Evolutionary conservation across 1,140 invertebrate genomes (phyloP).

Genomic region (Drosophila navojoa): DNA sequence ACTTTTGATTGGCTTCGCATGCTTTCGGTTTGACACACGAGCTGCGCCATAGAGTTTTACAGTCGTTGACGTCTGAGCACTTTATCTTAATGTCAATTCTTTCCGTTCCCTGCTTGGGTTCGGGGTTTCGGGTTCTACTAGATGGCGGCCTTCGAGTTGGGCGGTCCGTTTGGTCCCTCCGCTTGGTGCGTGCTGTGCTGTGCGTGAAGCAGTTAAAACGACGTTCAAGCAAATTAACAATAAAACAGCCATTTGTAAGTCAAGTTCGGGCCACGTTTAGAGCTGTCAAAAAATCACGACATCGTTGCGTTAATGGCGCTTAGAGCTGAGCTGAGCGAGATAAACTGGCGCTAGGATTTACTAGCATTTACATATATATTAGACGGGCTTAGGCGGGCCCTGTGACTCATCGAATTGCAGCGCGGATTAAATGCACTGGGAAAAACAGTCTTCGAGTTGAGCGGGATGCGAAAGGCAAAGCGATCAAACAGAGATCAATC

Average conservation of each 20-base stretch:
- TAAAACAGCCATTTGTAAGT: slow-evolving; percentile 73
- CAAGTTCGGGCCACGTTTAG: slow-evolving; percentile 43
- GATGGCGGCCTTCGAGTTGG: background rate
- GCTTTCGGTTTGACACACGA: slow-evolving; percentile 50
- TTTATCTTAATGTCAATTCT: slow-evolving; percentile 77
- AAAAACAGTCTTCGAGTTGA: background rate
- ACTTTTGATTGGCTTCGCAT: slow-evolving; percentile 11
- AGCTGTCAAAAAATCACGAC: slow-evolving; percentile 73
- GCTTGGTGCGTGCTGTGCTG: slow-evolving; percentile 19
- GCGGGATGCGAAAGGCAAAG: no score
- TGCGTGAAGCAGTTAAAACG: slow-evolving; percentile 75
- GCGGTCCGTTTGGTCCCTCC: slow-evolving; percentile 15
- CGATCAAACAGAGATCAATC: no score
- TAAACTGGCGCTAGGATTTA: slow-evolving; percentile 52
- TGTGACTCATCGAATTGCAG: slow-evolving; percentile 32
- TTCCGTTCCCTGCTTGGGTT: slow-evolving; percentile 33
- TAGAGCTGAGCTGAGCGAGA: slow-evolving; percentile 36
- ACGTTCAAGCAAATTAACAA: slow-evolving; percentile 62
- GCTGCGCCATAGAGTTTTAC: slow-evolving; percentile 47
- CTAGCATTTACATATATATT: slow-evolving; percentile 75
- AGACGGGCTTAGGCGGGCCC: slow-evolving; percentile 31
- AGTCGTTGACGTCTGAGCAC: slow-evolving; percentile 63
- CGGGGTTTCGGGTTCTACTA: slow-evolving; percentile 3
- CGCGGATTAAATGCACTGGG: background rate
- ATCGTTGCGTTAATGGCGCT: slow-evolving; percentile 53